Percentiles rank a stretch among this genome's conserved stretches.
phyloP scores from a whole-genome alignment of 2,888 invertebrate species.

The Trichogramma evanescens region DNA sequence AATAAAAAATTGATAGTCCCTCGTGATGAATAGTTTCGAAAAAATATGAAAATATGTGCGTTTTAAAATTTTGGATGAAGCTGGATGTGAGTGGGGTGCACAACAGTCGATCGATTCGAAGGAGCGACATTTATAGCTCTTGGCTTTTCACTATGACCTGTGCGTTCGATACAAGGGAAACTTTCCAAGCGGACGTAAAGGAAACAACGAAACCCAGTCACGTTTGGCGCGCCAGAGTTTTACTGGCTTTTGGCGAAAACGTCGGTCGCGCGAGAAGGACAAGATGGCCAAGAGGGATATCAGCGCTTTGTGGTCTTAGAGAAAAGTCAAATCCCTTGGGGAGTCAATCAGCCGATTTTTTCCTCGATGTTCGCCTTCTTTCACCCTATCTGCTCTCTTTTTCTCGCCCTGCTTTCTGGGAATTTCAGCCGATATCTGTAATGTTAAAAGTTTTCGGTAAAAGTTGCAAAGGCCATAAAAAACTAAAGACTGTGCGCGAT shows the following conservation, averaged over 20 bases:
- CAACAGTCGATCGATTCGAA: background rate
- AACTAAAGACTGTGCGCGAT: too few species aligned
- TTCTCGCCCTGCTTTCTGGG: background rate
- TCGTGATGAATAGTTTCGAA: too few species aligned
- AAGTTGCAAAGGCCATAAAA: too few species aligned
- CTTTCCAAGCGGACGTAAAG: constrained; percentile 3
- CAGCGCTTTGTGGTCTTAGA: constrained; percentile 39
- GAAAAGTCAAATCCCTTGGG: constrained; percentile 43
- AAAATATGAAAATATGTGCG: too few species aligned
- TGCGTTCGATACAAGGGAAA: too few species aligned
- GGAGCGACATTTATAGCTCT: background rate
- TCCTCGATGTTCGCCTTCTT: constrained; percentile 31
- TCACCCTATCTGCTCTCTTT: background rate
- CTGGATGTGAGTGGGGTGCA: background rate
- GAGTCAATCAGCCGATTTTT: constrained; percentile 46
- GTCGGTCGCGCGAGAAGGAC: constrained; percentile 15
- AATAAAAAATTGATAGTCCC: too few species aligned
- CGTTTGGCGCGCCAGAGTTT: constrained; percentile 33
- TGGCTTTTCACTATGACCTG: too few species aligned
- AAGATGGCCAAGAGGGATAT: constrained; percentile 42
- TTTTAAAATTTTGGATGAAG: too few species aligned
- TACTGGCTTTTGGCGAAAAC: constrained; percentile 27
- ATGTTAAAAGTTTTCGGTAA: too few species aligned
- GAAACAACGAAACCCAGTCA: constrained; percentile 39
- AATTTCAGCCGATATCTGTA: too few species aligned